Percentiles rank a stretch among this genome's conserved stretches.
Evolutionary conservation across 2,113 vertebrate genomes (phyloP).

Genomic region (Oncorhynchus keta): DNA sequence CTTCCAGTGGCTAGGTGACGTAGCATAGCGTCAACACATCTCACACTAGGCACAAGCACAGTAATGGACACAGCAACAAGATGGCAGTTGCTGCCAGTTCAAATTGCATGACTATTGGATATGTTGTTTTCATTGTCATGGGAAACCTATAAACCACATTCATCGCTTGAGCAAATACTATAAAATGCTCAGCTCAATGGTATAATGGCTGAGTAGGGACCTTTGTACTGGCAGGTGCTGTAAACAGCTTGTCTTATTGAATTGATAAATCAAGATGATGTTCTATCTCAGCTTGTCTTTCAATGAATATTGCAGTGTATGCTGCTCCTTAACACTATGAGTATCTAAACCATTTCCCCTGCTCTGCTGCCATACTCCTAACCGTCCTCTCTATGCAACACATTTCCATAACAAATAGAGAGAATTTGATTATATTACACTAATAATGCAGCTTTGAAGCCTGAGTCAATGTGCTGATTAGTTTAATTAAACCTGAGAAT

Average conservation of each 20-base stretch:
- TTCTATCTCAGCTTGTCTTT: too few species aligned
- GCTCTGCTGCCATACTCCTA: too few species aligned
- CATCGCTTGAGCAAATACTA: constrained; percentile 22
- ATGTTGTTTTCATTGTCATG: constrained; percentile 30
- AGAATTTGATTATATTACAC: too few species aligned
- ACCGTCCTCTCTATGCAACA: too few species aligned
- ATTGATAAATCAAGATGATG: neutral
- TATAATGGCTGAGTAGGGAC: constrained; percentile 6
- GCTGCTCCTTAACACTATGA: neutral
- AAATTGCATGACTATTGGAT: constrained; percentile 20
- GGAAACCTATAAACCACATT: constrained; percentile 34
- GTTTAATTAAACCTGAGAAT: constrained; percentile 71
- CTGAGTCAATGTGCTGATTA: constrained; percentile 62
- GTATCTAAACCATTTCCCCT: too few species aligned
- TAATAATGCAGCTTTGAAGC: constrained; percentile 13
- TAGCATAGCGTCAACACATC: neutral
- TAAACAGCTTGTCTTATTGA: constrained; percentile 34
- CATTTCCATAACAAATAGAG: too few species aligned
- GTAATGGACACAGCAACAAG: constrained; percentile 5
- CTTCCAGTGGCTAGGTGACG: neutral
- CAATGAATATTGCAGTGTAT: neutral
- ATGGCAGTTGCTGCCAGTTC: constrained; percentile 3
- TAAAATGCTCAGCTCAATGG: constrained; percentile 23
- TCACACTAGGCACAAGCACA: neutral
- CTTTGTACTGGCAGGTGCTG: constrained; percentile 23